A percentile compares a stretch with the other conserved stretches of the same genome.
These are phyloP conservation scores for Euphydryas editha DNA, from an alignment of 2,888 invertebrate species.

Conservation along the genomic window DNA sequence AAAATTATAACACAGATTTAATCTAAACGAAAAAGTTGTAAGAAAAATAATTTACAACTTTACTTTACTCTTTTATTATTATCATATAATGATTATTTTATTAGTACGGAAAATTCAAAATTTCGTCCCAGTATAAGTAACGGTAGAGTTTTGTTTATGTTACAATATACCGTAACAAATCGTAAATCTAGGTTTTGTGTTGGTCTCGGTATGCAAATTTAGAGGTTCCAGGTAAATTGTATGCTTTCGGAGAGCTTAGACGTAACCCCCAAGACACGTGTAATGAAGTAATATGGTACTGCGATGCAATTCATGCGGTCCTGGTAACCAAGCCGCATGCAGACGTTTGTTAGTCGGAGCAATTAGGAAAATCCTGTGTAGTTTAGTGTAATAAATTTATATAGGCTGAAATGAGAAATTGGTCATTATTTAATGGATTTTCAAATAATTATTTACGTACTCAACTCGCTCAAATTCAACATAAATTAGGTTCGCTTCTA, in stretches of 20 bases:
- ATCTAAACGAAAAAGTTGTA: too few relatives aligned
- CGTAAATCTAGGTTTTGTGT: constrained; percentile 40
- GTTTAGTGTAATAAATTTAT: neutral
- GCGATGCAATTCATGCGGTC: constrained; percentile 25
- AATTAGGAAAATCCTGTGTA: constrained; percentile 16
- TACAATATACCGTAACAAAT: constrained; percentile 31
- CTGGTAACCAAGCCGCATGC: constrained; percentile 21
- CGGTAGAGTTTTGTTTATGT: neutral
- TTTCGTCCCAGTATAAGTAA: neutral
- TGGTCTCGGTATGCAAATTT: constrained; percentile 41
- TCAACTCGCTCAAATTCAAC: neutral
- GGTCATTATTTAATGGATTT: neutral
- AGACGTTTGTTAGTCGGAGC: constrained; percentile 25
- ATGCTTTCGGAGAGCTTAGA: constrained; percentile 38
- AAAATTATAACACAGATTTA: too few relatives aligned
- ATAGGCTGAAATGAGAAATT: neutral
- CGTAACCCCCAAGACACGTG: constrained; percentile 34
- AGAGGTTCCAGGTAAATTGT: constrained; percentile 41
- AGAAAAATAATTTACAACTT: too few relatives aligned
- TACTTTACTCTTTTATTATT: too few relatives aligned
- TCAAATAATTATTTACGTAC: constrained; percentile 2
- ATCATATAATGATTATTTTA: too few relatives aligned
- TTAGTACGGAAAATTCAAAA: neutral
- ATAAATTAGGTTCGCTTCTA: neutral
- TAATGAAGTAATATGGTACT: constrained; percentile 35